Base-by-base conservation (phyloP, 2,797 vertebrate genomes). In the Sciaenops ocellatus region DNA sequence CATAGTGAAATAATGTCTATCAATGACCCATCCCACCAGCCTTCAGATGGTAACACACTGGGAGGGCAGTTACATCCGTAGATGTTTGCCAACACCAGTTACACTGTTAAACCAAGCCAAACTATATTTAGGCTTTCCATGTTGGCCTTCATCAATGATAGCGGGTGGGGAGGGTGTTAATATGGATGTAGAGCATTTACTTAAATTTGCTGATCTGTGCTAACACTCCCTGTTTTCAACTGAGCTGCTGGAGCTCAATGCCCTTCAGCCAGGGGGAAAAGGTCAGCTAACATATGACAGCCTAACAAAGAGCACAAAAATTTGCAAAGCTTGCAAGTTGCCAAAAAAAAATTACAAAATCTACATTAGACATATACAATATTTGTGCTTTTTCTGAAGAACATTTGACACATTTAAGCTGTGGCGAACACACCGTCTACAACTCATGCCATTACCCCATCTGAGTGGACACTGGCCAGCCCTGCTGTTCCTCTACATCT, bases 11-110 rank as follows among this genome's bases (percentile, higher is more conserved):
- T 42, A 46, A 30, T 28, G 12, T 64, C 15, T 28, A 65, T 15
- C 1, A 12, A 26, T 26, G 6, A 18, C 42, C 55, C 38, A 62
- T 82, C 72, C 63, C 41, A 73, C n/a, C 51, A 60, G 51, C 76
- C 61, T 79, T 90, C 90, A 92, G 88, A 94, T 91, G 92, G 91
- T 8, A 69, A 74, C 77, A 83, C 90, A 74, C 70, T 69, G 41
- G 88, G 87, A 81, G 84, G 79, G 71, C 73, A 41, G 76, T 70
- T 68, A 82, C 85, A 87, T 85, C 77, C 73, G 68, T 73, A 74
- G 60, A 42, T 74, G 54, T 55, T 41, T 85, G 89, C 89, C 90
- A 92, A 75, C 65, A 83, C 22, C 75, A 65, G 74, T 89, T 88
- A 80, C 75, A 68, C 63, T 77, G 51, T 73, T 63, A 54, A 81